Evolutionary conservation across 2,888 invertebrate genomes (phyloP).

Genomic region (Mycalesis mineus): DNA sequence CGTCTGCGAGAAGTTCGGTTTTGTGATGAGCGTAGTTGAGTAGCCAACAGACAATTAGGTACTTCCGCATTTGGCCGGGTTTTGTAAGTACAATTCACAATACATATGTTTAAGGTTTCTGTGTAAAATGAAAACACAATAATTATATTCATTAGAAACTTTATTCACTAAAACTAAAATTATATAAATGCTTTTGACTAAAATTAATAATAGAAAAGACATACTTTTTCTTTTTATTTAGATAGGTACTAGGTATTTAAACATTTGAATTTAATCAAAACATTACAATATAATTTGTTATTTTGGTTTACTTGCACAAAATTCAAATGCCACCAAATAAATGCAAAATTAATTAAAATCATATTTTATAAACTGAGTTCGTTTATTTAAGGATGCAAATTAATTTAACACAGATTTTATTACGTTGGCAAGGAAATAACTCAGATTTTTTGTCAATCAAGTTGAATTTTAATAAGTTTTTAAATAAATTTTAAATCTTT

Average conservation of each 20-base stretch:
- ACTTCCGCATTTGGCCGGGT: no score
- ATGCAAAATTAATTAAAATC: not conserved
- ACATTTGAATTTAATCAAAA: not conserved
- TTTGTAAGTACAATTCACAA: not conserved
- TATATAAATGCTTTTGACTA: slow-evolving; percentile 39
- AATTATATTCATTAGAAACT: slow-evolving; percentile 13
- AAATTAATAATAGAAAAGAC: slow-evolving; percentile 30
- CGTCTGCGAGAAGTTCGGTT: no score
- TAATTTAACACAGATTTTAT: no score
- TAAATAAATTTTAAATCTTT: no score
- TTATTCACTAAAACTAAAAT: slow-evolving; percentile 33
- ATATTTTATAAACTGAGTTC: no score
- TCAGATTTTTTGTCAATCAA: no score
- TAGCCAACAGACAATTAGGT: no score
- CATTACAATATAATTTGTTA: not conserved
- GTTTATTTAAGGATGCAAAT: no score
- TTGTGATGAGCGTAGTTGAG: not conserved
- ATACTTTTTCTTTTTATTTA: no score
- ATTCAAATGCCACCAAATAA: not conserved
- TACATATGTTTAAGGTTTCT: not conserved
- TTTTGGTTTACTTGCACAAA: not conserved
- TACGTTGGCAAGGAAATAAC: no score
- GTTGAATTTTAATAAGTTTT: no score
- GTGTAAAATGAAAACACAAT: not conserved
- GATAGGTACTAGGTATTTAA: no score